phyloP scores from a whole-genome alignment of 2,888 invertebrate species.

The Dicyrtoma fusca region DNA sequence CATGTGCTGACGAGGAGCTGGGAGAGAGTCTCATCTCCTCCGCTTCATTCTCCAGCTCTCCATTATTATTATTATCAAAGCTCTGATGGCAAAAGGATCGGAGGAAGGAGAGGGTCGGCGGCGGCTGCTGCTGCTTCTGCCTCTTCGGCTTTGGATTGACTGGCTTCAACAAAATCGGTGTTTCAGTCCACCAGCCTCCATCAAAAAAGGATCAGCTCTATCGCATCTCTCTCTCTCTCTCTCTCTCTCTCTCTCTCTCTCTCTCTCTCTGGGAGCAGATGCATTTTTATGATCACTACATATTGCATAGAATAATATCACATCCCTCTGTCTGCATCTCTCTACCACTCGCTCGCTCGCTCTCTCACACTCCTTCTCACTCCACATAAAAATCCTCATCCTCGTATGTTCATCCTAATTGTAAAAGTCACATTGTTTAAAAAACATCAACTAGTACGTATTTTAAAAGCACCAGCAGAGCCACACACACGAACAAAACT shows the following conservation, averaged over 20 bases:
- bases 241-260: background rate
- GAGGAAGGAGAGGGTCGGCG: constrained; percentile 10
- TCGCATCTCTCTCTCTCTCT: background rate
- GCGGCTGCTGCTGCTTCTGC: constrained; percentile 1
- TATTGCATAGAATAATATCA: constrained; percentile 6
- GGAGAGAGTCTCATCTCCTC: background rate
- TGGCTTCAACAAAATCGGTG: background rate
- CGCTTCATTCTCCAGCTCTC: background rate
- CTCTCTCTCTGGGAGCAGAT: constrained; percentile 26
- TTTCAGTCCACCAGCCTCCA: constrained; percentile 27
- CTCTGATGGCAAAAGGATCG: constrained; percentile 23
- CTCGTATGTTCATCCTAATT: constrained; percentile 21
- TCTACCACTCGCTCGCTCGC: background rate
- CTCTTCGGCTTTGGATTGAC: too few species aligned
- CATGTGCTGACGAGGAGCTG: too few species aligned
- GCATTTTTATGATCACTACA: constrained; percentile 29
- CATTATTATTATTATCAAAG: constrained; percentile 19
- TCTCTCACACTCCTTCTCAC: background rate
- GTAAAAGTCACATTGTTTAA: constrained; percentile 28
- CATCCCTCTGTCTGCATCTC: constrained; percentile 9
- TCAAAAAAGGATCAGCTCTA: constrained; percentile 33
- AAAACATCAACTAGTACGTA: background rate
- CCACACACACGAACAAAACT: too few species aligned
- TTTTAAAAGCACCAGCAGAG: background rate
- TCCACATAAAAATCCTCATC: constrained; percentile 17